Evolutionary conservation across 2,888 invertebrate genomes (phyloP), one percentile per base, ranked within the genome.

Genomic region (Chesias legatella): DNA sequence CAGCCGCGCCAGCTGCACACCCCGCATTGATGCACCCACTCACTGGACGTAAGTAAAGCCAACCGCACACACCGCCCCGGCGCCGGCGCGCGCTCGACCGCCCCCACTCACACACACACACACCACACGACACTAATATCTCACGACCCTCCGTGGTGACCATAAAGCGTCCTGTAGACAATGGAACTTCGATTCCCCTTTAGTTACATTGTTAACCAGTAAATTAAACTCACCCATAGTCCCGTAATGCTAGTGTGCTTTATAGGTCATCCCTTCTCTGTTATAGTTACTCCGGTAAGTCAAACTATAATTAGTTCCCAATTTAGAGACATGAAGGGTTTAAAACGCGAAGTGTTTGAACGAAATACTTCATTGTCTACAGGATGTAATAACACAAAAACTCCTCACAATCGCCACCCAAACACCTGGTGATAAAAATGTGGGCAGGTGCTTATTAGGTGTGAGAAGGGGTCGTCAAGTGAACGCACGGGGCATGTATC

Each of bases 11-110:
- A 91, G 95, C 96, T 91, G 93, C 96, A 94, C 97, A 97, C 94
- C 96, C 98, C 91, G 96, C 98, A 93, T 95, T 98, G 93, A 97
- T 98, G 95, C 98, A 98, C 95, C 98, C 98, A 91, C 95, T 98
- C 94, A 97, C 96, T 90, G 98, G 97, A 94, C 98, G 98, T 98
- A 97, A 98, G 98, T 98, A 95, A 94, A 72, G 83, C 82, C 83
- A 73, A 69, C 65, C 75, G 80, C 85, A 85, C 84, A 83, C 82
- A 79, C 82, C 79, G 76, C 78, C 51, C 78, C 74, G 68, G 76
- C 80, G 81, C 78, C 74, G 68, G 76, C 80, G 81, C 78, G 73
- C 70, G 77, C 79, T 79, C 82, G 79, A 76, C 69, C 54, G 57
- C 64, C 66, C 73, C 63, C 59, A 49, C 63, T 58, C 65, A 48